Base-by-base conservation (phyloP, 2,888 invertebrate species). In the Scotopteryx bipunctaria region DNA sequence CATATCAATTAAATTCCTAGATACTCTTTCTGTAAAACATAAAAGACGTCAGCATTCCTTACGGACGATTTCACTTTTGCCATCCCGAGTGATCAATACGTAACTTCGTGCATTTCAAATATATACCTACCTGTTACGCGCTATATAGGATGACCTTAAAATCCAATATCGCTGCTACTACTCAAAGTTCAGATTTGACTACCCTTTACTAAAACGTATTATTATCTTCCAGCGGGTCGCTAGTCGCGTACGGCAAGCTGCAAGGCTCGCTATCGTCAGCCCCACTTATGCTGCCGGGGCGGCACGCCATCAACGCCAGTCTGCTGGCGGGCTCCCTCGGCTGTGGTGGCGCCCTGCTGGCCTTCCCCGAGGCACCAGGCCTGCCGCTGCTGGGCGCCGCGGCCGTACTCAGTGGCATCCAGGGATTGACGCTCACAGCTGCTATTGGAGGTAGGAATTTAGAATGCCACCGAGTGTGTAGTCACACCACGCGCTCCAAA, bases 191-290 rank as follows among this genome's bases (percentile, higher is more conserved):
- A n/a, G n/a, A n/a, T n/a, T n/a, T n/a, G n/a, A n/a, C n/a, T n/a
- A n/a, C n/a, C 23, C n/a, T 21, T 23, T 8, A 8, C 9, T 11
- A 2, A 9, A 8, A 3, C 9, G 11, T 9, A 11, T 11, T 9
- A 19, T 3, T 19, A n/a, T 23, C 0, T 29, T 45, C 3, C 82
- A 97, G 96, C 62, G 97, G 97, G 2, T 96, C 96, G 0, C 85
- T 97, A 36, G 93, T 97, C 55, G 97, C 97, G 8, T 97, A 97
- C 81, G 97, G 96, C 59, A 97, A 97, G 90, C 92, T 97, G 35
- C 97, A 97, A 84, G 95, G 97, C 23, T 63, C 95, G 2, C 85
- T 97, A 14, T 94, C 93, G 55, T 97, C 97, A 0, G 93, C 95
- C n/a, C 95, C 97, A 0, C 85, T 96, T 1, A 81, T 96, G 42